phyloP scores from a whole-genome alignment of 2,888 invertebrate species.

The Gonocerus acuteangulatus region DNA sequence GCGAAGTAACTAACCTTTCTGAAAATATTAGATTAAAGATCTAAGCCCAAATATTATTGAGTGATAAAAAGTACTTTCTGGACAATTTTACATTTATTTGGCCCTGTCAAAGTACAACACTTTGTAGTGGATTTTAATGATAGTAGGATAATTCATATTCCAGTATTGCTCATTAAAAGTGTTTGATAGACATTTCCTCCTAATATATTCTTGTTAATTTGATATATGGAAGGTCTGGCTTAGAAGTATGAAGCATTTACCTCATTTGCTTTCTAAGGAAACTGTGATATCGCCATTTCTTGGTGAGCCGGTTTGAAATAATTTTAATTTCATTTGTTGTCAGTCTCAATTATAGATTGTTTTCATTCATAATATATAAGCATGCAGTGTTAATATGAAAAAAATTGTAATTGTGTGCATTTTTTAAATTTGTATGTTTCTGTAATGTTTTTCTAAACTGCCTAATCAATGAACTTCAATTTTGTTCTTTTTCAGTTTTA shows the following conservation, averaged over 20 bases:
- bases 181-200: neutral
- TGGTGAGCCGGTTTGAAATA: neutral
- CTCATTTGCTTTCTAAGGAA: neutral
- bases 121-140: too few species aligned
- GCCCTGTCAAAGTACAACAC: too few species aligned
- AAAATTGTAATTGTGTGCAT: neutral
- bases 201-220: neutral
- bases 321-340: neutral
- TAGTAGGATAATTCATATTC: neutral
- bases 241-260: neutral
- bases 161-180: neutral
- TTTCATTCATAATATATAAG: neutral
- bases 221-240: neutral
- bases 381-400: neutral
- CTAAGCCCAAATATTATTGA: too few species aligned
- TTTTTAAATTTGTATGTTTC: neutral
- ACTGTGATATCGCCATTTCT: neutral
- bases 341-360: neutral
- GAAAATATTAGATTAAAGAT: too few species aligned
- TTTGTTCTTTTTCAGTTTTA: too few species aligned
- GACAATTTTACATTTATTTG: too few species aligned
- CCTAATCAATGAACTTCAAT: too few species aligned
- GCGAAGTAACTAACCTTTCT: too few species aligned
- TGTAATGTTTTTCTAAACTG: too few species aligned
- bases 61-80: too few species aligned